Evolutionary conservation across 2,797 vertebrate genomes (phyloP), one percentile per base, ranked within the genome.

Genomic region (Hydrocynus forskahlii): DNA sequence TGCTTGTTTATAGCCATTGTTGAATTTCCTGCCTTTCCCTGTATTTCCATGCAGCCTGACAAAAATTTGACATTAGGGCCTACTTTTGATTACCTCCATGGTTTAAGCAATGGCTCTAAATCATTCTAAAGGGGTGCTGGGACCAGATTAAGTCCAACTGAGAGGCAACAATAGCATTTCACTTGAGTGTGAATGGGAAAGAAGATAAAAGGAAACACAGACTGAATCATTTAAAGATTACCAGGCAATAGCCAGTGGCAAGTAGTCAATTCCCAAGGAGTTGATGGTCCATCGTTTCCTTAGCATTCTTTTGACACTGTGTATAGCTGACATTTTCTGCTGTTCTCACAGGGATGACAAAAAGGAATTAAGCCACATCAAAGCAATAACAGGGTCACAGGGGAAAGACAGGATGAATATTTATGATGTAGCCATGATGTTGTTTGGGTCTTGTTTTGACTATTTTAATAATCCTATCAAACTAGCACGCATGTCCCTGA

Each of bases 401-500:
- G 75, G 16, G 25, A 76, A 54, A 77, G 76, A 70, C 19, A 21
- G 43, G 13, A 81, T 81, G 71, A 81, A 83, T 81, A 81, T 81
- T 74, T 25, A 75, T 82, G 68, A 75, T 70, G 73, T 48, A 54
- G 74, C 40, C 9, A 35, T 35, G 23, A 70, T 55, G 54, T 38
- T 43, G 59, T 52, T 45, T 48, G 43, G 21, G 70, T 64, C 52
- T 14, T 45, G 63, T 79, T 60, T 67, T 82, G 67, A 81, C 50
- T 78, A 71, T 81, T 83, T 84, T 71, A 84, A 72, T 79, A 79
- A 76, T 83, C 60, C 79, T 59, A n/a, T 76, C 29, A 70, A 75
- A 66, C 70, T 55, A 25, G 54, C 17, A 17, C 62, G 64, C 75
- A 43, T 78, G 75, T 73, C 23, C 13, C 43, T 83, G 40, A 71